Percentiles rank a stretch among this genome's conserved stretches.
phyloP scores from a whole-genome alignment of 1,140 invertebrate genomes.

The Drosophila nannoptera region DNA sequence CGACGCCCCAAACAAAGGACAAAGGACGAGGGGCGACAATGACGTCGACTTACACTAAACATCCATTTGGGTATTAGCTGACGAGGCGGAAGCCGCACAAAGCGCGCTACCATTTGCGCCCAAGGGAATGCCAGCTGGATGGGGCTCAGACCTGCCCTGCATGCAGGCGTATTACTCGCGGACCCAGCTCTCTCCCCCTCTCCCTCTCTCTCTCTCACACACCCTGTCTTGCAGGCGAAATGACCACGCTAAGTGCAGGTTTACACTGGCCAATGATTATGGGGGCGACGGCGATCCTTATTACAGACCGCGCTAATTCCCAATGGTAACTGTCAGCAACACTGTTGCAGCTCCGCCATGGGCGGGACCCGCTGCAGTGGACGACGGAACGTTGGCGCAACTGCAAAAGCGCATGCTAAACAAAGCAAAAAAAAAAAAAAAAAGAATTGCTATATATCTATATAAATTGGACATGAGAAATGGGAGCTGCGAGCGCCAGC shows the following conservation, averaged over 20 bases:
- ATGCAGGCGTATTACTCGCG: constrained; percentile 20
- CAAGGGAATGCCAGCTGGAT: constrained; percentile 50
- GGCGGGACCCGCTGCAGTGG: constrained; percentile 3
- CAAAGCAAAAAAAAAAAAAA: constrained; percentile 35
- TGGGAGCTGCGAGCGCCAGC: constrained; percentile 33
- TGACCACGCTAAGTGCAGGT: constrained; percentile 76
- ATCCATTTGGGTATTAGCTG: constrained; percentile 75
- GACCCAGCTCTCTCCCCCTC: background rate
- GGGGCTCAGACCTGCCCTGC: constrained; percentile 11
- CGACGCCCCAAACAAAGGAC: constrained; percentile 12
- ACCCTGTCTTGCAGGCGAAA: constrained; percentile 37
- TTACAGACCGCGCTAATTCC: constrained; percentile 76
- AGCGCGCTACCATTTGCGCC: constrained; percentile 73
- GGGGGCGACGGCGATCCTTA: constrained; percentile 68
- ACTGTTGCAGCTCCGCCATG: constrained; percentile 32
- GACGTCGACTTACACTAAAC: constrained; percentile 70
- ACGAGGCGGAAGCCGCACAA: constrained; percentile 68
- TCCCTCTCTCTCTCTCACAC: background rate
- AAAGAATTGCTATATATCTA: constrained; percentile 4
- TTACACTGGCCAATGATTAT: constrained; percentile 78
- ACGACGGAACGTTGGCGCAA: constrained; percentile 8
- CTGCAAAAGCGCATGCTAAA: constrained; percentile 57
- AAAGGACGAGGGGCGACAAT: constrained; percentile 1
- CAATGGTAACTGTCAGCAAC: constrained; percentile 67
- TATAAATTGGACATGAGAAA: constrained; percentile 6